A percentile compares a stretch with the other conserved stretches of the same genome.
Evolutionary conservation across 2,888 invertebrate species (phyloP).

Genomic region (Drosophila paranaensis): DNA sequence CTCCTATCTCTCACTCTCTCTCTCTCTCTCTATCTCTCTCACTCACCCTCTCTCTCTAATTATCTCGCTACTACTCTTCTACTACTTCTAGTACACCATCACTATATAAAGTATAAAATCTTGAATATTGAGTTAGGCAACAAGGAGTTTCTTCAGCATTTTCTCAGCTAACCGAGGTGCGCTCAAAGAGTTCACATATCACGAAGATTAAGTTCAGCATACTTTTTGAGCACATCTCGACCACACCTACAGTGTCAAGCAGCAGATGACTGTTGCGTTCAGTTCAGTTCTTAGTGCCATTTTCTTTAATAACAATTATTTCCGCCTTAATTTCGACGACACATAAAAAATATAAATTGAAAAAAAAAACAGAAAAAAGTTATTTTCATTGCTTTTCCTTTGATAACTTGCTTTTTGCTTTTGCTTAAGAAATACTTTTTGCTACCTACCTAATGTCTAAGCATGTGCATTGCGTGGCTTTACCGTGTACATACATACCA

Average conservation of each 20-base stretch:
- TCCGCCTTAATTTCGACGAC: slow-evolving; percentile 28
- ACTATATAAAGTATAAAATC: background rate
- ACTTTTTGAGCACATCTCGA: slow-evolving; percentile 6
- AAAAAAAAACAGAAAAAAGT: slow-evolving; percentile 22
- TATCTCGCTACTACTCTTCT: background rate
- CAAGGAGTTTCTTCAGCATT: slow-evolving; percentile 1
- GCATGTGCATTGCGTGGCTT: slow-evolving; percentile 20
- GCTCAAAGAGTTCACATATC: background rate
- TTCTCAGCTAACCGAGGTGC: background rate
- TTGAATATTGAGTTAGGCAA: slow-evolving; percentile 1
- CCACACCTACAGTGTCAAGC: slow-evolving; percentile 9
- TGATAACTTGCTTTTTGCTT: slow-evolving; percentile 53
- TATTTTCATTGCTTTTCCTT: slow-evolving; percentile 35
- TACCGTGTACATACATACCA: slow-evolving; percentile 4
- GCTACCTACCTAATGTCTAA: slow-evolving; percentile 28
- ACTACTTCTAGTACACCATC: slow-evolving; percentile 1
- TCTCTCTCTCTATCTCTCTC: background rate
- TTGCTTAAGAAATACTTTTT: slow-evolving; percentile 36
- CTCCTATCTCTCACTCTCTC: background rate
- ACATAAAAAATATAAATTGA: slow-evolving; percentile 34
- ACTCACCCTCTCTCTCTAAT: background rate
- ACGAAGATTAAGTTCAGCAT: too few species aligned
- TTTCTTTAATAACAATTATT: slow-evolving; percentile 27
- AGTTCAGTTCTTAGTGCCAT: slow-evolving; percentile 25
- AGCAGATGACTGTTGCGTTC: slow-evolving; percentile 11